Base-by-base conservation (phyloP, 2,113 vertebrate genomes). In the Crotalus viridis region DNA sequence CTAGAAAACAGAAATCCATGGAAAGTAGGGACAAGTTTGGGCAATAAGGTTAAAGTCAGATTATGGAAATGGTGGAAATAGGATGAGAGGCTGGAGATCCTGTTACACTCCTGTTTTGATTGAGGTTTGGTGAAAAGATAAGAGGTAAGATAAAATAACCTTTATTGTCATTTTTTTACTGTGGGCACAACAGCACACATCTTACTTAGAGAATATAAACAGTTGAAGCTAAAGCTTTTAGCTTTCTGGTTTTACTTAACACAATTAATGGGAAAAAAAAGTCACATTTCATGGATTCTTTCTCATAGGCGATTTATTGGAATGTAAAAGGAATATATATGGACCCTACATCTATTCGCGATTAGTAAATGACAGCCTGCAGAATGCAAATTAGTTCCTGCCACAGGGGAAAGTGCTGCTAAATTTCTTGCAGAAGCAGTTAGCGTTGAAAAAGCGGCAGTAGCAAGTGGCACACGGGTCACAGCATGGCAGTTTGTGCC, bases 401-500 rank as follows among this genome's bases (percentile, higher is more conserved):
- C 97, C 96, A 0, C 98, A 98, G 88, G 97, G 97, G 85, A 98
- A 97, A 26, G 56, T 93, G 89, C 97, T 97, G 91, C 98, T 98
- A 89, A 99, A 98, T 33, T 98, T 98, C 95, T 98, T 98, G 96
- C 99, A 99, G 97, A 99, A 99, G 96, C 99, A 99, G 93, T 98
- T 97, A 64, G 99, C 98, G 0, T 99, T 99, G 97, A 99, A 99
- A 97, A 99, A 99, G 94, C 99, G 98, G 96, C 99, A 99, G 97
- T 99, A 99, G 97, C 99, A 99, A 33, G 98, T 99, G 97, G 99
- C 99, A 0, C 99, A 99, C 19, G 98, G 98, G 95, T 99, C 98
- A 0, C 99, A 99, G 97, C 99, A 99, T 22, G 98, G 98, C 89
- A 99, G 95, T 61, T 98, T 98, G 69, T 99, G 98, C 26, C 99